Evolutionary conservation across 2,888 invertebrate genomes (phyloP), one percentile per base, ranked within the genome.

Genomic region (Malthinus seriepunctatus): DNA sequence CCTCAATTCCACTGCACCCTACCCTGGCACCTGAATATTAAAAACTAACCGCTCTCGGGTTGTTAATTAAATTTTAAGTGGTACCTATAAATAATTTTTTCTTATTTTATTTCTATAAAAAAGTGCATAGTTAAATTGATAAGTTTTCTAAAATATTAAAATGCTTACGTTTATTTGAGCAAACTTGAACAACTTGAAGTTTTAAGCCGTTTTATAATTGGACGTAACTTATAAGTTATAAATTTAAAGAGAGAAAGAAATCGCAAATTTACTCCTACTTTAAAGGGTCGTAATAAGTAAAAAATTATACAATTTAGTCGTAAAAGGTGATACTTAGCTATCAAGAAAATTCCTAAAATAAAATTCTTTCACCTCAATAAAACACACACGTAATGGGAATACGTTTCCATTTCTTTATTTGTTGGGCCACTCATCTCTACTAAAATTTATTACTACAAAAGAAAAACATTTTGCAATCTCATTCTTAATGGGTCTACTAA

Each of bases 381-480:
- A 56, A 46, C 33, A 45, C 45, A 46, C 38, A 46, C 38, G 15
- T 51, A 56, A 46, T 23, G 51, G 45, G 39, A 56, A 56, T 50
- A 51, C 51, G 33, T 44, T 51, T 45, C 23, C 31, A 45, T 45
- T 45, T 45, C 32, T 32, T 32, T 32, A 45, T 45, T 45, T 45
- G 50, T 31, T 37, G 15, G 38, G 48, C 42, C 34, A 23, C 57
- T 49, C 52, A 52, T 62, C 52, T 63, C 53, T 44, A 53, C 46
- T 50, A 35, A 51, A 64, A 64, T 63, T 64, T 64, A 64, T 64
- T 55, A 57, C 60, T 34, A 52, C 53, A 61, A 58, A 63, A 61
- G 58, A 60, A 58, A 53, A 54, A 64, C 59, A 55, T 60, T 56
- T 56, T 58, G 57, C 54, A 57, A 50, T 64, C 52, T 64, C 52